Percentiles rank a stretch among this genome's conserved stretches.
These are phyloP conservation scores for Listrodromus nycthemerus DNA, from an alignment of 2,888 invertebrate genomes.

Conservation along the genomic window DNA sequence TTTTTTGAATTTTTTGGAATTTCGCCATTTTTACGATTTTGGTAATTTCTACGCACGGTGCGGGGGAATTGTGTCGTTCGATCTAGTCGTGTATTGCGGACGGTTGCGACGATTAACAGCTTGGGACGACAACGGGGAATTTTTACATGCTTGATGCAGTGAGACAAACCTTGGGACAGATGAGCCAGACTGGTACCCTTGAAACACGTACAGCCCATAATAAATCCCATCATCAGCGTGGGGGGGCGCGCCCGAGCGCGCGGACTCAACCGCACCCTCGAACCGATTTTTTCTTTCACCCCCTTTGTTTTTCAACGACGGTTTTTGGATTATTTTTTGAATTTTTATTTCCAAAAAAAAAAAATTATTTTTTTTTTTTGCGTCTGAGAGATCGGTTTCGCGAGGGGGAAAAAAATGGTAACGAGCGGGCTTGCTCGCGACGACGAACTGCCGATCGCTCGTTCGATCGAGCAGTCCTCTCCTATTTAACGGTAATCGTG, in stretches of 20 bases:
- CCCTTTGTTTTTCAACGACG: not conserved
- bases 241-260: constrained; percentile 80
- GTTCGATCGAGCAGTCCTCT: not conserved
- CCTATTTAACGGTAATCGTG: constrained; percentile 26
- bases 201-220: constrained; percentile 97
- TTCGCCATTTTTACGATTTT: no score
- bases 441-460: constrained; percentile 28
- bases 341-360: no score
- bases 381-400: not conserved
- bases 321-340: constrained; percentile 16
- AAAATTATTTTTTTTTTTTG: constrained; percentile 9
- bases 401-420: not conserved
- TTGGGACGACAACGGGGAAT: not conserved
- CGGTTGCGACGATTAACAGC: not conserved
- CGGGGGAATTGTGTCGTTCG: not conserved
- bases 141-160: constrained; percentile 21
- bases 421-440: constrained; percentile 1
- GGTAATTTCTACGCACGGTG: no score
- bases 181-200: constrained; percentile 89
- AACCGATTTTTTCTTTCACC: constrained; percentile 43
- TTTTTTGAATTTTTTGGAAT: no score
- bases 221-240: constrained; percentile 93
- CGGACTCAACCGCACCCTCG: constrained; percentile 70
- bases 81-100: not conserved
- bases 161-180: constrained; percentile 82